Conservation (phyloP, 2,888 invertebrate genomes). For the Clivina fossor region DNA sequence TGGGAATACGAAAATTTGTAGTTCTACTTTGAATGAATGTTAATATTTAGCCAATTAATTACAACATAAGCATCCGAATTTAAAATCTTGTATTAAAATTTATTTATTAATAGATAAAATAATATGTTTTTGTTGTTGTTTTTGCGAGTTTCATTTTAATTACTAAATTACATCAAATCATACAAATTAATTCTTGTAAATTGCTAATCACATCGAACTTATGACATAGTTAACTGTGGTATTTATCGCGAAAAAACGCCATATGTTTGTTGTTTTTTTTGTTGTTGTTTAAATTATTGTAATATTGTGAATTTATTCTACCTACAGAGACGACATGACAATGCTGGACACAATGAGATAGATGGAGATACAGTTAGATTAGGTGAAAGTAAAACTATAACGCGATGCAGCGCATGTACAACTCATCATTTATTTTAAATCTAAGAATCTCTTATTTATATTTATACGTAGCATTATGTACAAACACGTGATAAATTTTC, state of each 20-base stretch:
- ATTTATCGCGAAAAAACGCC: no score
- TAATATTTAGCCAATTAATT: no score
- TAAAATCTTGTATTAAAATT: constrained; percentile 4
- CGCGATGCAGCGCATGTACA: constrained; percentile 67
- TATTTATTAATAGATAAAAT: not conserved
- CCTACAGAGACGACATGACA: constrained; percentile 77
- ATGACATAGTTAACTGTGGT: no score
- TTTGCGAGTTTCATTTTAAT: not conserved
- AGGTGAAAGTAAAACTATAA: constrained; percentile 69
- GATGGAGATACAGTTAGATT: constrained; percentile 67
- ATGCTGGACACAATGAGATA: constrained; percentile 63
- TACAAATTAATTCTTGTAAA: no score
- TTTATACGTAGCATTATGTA: constrained; percentile 28
- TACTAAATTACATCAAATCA: no score
- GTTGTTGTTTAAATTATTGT: not conserved
- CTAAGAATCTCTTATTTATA: constrained; percentile 17
- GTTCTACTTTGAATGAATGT: no score
- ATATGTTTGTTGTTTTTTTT: no score
- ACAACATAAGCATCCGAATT: constrained; percentile 10
- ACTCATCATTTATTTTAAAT: constrained; percentile 36
- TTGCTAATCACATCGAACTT: not conserved
- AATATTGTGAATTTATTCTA: constrained; percentile 19
- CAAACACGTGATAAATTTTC: no score
- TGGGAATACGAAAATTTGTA: no score
- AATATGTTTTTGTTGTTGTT: constrained; percentile 12